These are phyloP conservation scores for Zapornia atra DNA, from an alignment of 2,113 vertebrate genomes.

Conservation along the genomic window DNA sequence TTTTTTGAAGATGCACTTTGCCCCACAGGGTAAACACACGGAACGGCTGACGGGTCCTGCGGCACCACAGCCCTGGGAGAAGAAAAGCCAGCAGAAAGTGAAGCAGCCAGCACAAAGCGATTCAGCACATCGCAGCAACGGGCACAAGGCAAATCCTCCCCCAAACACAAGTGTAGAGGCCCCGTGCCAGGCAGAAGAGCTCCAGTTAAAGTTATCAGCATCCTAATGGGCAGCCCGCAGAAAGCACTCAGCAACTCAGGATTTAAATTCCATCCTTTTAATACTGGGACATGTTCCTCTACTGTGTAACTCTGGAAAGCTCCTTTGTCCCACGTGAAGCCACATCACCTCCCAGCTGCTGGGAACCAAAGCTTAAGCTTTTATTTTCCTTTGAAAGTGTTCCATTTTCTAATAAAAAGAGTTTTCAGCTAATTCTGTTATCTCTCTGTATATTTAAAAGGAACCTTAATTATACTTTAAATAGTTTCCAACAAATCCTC, in stretches of 20 bases:
- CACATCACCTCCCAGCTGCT: background rate
- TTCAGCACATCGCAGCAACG: fast-evolving
- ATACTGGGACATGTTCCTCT: background rate
- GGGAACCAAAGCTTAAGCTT: background rate
- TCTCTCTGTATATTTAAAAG: background rate
- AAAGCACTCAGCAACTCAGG: background rate
- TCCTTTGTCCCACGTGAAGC: background rate
- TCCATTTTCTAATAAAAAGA: background rate
- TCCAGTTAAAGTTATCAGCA: background rate
- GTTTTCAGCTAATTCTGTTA: background rate
- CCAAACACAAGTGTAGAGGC: background rate
- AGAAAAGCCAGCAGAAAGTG: background rate
- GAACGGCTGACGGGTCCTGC: background rate
- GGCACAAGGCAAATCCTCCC: background rate
- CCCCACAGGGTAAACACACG: constrained; percentile 12
- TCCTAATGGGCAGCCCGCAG: background rate
- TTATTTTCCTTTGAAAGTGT: background rate
- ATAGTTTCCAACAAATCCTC: constrained; percentile 16
- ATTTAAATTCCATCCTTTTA: background rate
- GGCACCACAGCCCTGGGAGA: fast-evolving
- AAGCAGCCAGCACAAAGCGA: background rate
- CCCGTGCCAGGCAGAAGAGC: background rate
- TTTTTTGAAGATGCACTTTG: background rate
- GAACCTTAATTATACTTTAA: constrained; percentile 25
- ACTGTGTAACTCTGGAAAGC: background rate